Conservation (phyloP, 2,888 invertebrate genomes). For the Tridacna gigas region DNA sequence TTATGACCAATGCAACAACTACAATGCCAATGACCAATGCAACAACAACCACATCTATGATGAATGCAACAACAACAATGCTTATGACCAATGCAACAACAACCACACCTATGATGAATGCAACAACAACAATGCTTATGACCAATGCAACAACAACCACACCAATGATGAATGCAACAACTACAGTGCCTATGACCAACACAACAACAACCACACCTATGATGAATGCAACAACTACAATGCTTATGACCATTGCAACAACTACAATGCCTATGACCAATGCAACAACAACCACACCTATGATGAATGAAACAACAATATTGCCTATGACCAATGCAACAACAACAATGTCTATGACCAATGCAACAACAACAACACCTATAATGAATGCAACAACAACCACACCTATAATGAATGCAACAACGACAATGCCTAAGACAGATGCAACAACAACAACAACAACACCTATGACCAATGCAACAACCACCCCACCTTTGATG, state of each 20-base stretch:
- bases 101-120: not conserved
- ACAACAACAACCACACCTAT: slow-evolving; percentile 12
- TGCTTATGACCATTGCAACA: not conserved
- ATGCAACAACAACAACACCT: not conserved
- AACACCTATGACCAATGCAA: not conserved
- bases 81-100: not conserved
- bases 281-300: not conserved
- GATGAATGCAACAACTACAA: not conserved
- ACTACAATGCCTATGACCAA: not conserved
- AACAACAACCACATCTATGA: not conserved
- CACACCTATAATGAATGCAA: not conserved
- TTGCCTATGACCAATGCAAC: not conserved
- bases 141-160: slow-evolving; percentile 12
- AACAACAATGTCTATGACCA: slow-evolving; percentile 4
- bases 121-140: not conserved
- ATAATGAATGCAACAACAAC: not conserved
- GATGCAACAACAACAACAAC: not conserved
- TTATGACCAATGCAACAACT: not conserved
- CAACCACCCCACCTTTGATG: not conserved
- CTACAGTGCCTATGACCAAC: not conserved
- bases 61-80: not conserved
- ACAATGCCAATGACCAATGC: not conserved
- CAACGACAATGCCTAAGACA: not conserved
- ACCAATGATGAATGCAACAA: not conserved
- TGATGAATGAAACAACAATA: not conserved